Base-by-base conservation (phyloP, 2,888 invertebrate species). In the Maniola hyperantus region DNA sequence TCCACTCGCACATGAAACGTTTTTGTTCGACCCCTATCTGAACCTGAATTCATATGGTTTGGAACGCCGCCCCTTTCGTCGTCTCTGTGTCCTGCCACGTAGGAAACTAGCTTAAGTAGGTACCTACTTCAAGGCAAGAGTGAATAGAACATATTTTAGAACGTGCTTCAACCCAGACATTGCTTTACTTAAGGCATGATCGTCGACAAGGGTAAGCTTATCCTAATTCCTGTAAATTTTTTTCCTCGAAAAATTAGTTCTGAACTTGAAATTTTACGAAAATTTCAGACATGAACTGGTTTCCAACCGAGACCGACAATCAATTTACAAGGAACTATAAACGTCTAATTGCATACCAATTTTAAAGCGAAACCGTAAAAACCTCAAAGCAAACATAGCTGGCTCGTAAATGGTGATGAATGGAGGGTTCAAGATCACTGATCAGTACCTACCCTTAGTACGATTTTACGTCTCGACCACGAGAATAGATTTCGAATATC, bases 341-440 rank as follows among this genome's bases (percentile, higher is more conserved):
- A 80, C 73, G 73, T 83, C 77, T 83, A 83, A 83, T 83, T 83
- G 81, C 80, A 79, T 77, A 82, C 81, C 78, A 82, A 83, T 85
- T 87, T 87, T 87, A 84, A 87, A 83, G 84, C 81, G 82, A 86
- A 88, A 85, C 87, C 83, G 81, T 88, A 81, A 88, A 82, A 85
- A 84, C 84, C 84, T 78, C 85, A 85, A 85, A 84, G 81, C 80
- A 84, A 76, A 77, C 75, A 78, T 73, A 69, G 69, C 76, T 76
- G 77, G 77, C 76, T 88, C 88, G 86, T 89, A 87, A 89, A 89
- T 78, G 76, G 85, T 87, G 86, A 88, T 88, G 87, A 88, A 89
- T 88, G 86, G 85, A 86, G 80, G 83, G 85, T 87, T 87, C 88
- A 88, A 87, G 84, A 88, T 81, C 88, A 57, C 18, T 34, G 54